Evolutionary conservation across 2,888 invertebrate species (phyloP), one percentile per base, ranked within the genome.

Genomic region (Leucoptera coffeella): DNA sequence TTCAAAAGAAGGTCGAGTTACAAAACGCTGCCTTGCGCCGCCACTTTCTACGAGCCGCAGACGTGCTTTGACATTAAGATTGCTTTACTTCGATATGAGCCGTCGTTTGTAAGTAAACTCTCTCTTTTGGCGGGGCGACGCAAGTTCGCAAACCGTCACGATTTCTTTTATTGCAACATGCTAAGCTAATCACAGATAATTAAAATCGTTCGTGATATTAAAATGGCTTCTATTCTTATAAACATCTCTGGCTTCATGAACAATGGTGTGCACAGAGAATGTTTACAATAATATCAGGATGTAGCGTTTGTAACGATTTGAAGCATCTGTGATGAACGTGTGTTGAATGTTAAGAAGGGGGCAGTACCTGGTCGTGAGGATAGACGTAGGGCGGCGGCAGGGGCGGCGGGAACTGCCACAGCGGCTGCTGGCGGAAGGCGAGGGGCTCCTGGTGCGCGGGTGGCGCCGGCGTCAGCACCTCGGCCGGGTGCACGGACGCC

Each of bases 361-460:
- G 12, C 17, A 19, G 10, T 67, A 88, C 88, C 83, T 85, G 85
- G 75, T 85, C 85, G 59, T 80, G 82, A 52, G 64, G 55, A 67
- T 71, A 84, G 80, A 82, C 74, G 71, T 82, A 83, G 61, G 82
- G 84, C 53, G 81, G 79, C 47, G 82, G 80, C 56, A 80, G 78
- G 59, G 83, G 82, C 45, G 85, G 85, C 50, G 85, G 86, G 60
- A 85, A 86, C 58, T 85, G 83, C 88, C 87, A 88, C 53, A 84
- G 75, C 43, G 83, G 80, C 60, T 78, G 80, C 57, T 82, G 78
- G 45, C 77, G 64, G 53, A 77, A 79, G 44, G 75, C 73, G 44
- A 76, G 65, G 35, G 78, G 74, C 49, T 78, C 75, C 47, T 64
- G 57, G 47, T 57, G 54, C 32, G 55, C 46, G 35, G 52, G 53